Base-by-base conservation (phyloP, 2,888 invertebrate genomes). In the Andricus curvator region DNA sequence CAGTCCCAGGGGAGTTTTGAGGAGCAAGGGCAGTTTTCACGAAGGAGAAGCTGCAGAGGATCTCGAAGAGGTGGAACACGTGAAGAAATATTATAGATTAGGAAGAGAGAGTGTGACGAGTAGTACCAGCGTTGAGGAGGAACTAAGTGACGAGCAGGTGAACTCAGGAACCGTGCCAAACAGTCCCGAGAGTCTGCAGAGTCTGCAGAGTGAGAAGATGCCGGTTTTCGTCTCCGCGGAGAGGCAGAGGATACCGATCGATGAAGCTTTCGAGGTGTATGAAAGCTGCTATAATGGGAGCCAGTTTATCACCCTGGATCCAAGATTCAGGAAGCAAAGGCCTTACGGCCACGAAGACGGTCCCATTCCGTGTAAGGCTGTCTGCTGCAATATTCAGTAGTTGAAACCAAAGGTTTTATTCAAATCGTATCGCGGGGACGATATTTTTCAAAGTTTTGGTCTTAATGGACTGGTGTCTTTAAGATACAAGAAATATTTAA, bases 341-440 rank as follows among this genome's bases (percentile, higher is more conserved):
- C 82, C 83, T 29, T 44, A 78, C 13, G 66, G 78, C 37, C 77
- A 80, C 20, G 81, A 83, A 29, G 89, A 89, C 48, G 85, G 87
- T 33, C 85, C 88, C 4, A 85, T 91, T 83, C 91, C 91, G 9
- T 91, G 92, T 84, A 89, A 85, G 82, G 89, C 89, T 44, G 88
- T 89, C 64, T 92, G 92, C 84, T 93, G 92, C 84, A 92, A 88
- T 81, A 88, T 92, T 82, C 92, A 92, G 86, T 92, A 85, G 91
- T n/a, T 5, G 91, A 68, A 20, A 44, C 44, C 41, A 22, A 51
- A 29, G 17, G 17, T 33, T 74, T 51, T 13, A 22, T 9, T 9
- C 17, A 33, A 74, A n/a, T 56, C 8, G 4, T 33, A 74, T 74
- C 74, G 74, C 51, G n/a, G 74, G n/a, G 33, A 74, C 29, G 74